phyloP scores from a whole-genome alignment of 2,113 vertebrate species.

The Melanerpes formicivorus region DNA sequence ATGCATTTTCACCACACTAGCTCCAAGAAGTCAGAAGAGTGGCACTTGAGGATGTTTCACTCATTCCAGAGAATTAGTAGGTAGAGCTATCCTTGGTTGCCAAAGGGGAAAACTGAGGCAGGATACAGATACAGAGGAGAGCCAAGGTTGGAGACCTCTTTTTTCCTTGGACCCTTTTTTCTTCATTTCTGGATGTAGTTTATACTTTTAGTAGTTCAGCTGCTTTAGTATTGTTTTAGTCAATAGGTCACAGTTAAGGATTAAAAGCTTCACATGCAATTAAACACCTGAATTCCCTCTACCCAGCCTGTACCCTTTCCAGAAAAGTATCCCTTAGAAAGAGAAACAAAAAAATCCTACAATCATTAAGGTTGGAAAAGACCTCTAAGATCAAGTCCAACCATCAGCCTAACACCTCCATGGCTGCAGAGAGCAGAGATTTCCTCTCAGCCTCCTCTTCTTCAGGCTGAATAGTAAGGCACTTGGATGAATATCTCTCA shows the following conservation, averaged over 20 bases:
- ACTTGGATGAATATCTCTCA: background rate
- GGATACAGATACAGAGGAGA: background rate
- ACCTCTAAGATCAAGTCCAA: too few relatives aligned
- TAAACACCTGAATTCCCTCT: background rate
- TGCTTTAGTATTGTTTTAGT: background rate
- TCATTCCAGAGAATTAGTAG: background rate
- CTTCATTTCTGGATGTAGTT: background rate
- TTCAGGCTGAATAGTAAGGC: background rate
- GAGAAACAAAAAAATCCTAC: background rate
- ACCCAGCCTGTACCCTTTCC: background rate
- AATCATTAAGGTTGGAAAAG: too few relatives aligned
- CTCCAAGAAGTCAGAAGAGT: background rate
- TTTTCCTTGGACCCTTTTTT: background rate
- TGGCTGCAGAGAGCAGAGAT: too few relatives aligned
- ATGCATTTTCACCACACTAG: background rate
- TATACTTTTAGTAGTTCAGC: background rate
- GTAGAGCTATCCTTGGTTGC: background rate
- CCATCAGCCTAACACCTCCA: too few relatives aligned
- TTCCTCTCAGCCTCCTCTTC: too few relatives aligned
- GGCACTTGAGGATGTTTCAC: background rate
- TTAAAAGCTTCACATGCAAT: background rate
- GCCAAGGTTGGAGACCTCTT: background rate
- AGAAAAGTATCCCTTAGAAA: background rate
- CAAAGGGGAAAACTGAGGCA: background rate
- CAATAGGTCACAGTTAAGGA: background rate